Evolutionary conservation across 2,797 vertebrate genomes (phyloP), one percentile per base, ranked within the genome.

Genomic region (Thalassophryne amazonica): DNA sequence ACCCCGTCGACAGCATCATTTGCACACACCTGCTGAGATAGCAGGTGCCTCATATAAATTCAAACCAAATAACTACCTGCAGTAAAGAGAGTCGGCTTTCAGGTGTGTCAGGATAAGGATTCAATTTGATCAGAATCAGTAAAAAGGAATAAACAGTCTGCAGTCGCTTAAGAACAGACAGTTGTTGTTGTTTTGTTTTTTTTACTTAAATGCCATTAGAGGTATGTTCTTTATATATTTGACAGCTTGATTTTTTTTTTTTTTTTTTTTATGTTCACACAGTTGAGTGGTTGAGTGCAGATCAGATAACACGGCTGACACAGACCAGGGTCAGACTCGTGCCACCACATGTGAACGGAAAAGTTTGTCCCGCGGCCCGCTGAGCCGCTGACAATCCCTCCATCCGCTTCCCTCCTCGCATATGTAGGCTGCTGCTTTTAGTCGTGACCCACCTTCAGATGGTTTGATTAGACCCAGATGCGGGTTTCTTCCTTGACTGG

Each of bases 381-480:
- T 60, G 64, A 82, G 70, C 64, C 65, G 21, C 51, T 21, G 20
- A 69, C 53, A 86, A 73, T 76, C 34, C 23, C 63, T 62, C 67
- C 70, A 69, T 77, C 81, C 54, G 51, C 33, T 76, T 65, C 56
- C 60, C 29, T 57, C 68, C 56, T 58, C 14, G 27, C 62, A 59
- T 80, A 66, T 80, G 67, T 62, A 31, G 65, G 53, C 40, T 5
- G 35, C 60, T n/a, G n/a, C n/a, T n/a, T 71, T 56, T 55, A 64
- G 70, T 71, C 49, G 32, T 69, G 80, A 79, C 83, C 73, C 57
- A 24, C 47, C 54, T 51, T 54, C 27, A 46, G 65, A 67, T 70
- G 61, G 57, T 68, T 78, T 78, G 77, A 81, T 87, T 72, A 68
- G 53, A 70, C 24, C 64, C 79, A 81, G 68, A 69, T 10, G 31